Evolutionary conservation across 2,113 vertebrate species (phyloP).

Genomic region (Platichthys flesus): DNA sequence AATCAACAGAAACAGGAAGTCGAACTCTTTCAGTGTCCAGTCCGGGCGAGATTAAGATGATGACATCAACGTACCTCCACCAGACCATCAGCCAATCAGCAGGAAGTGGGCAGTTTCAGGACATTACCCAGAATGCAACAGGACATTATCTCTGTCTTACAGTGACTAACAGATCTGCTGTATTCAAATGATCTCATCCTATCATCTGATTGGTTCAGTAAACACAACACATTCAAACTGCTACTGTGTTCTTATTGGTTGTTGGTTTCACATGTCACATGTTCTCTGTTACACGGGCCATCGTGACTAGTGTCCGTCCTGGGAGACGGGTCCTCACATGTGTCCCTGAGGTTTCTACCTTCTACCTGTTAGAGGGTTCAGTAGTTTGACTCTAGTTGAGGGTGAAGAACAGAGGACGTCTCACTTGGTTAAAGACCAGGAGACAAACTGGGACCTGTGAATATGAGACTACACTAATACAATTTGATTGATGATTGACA

Average conservation of each 20-base stretch:
- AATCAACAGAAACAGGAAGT: conserved; percentile 78
- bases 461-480: too few species aligned
- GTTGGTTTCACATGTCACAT: not conserved
- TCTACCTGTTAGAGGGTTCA: too few species aligned
- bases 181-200: conserved; percentile 58
- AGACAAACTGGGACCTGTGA: too few species aligned
- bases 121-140: conserved; percentile 44
- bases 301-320: too few species aligned
- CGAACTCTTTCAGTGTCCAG: conserved; percentile 81
- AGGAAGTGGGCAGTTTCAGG: conserved; percentile 25
- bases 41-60: conserved; percentile 76
- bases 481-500: too few species aligned
- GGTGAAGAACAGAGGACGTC: too few species aligned
- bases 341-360: too few species aligned
- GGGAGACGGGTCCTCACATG: too few species aligned
- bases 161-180: conserved; percentile 27
- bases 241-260: conserved; percentile 58
- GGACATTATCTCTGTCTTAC: conserved; percentile 28
- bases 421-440: too few species aligned
- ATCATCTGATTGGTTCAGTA: conserved; percentile 69
- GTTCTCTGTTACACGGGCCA: too few species aligned
- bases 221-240: conserved; percentile 54
- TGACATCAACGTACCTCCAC: conserved; percentile 34
- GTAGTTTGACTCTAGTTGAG: too few species aligned
- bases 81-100: conserved; percentile 39